Conservation (phyloP, 2,113 vertebrate genomes). For the Lasiurus borealis region DNA sequence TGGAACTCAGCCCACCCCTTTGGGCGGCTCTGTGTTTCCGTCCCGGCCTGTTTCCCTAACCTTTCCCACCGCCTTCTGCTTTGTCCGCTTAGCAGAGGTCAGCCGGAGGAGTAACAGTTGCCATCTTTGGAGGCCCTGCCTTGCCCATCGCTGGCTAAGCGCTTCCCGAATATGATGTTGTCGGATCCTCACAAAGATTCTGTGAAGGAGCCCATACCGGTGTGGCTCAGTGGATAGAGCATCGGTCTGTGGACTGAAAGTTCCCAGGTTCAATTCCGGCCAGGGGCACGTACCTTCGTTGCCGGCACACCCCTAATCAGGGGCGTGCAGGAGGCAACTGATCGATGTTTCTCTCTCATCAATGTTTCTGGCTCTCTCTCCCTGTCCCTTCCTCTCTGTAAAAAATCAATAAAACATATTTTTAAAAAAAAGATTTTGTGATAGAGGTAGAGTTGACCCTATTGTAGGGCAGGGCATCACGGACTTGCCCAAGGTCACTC, state of each 20-base stretch:
- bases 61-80: background rate
- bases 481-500: background rate
- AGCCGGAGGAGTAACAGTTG: background rate
- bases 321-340: no score
- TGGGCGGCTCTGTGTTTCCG: background rate
- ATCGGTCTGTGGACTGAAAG: no score
- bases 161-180: background rate
- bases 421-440: no score
- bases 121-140: background rate
- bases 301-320: no score
- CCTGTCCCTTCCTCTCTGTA: no score
- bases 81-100: background rate
- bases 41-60: background rate
- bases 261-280: no score
- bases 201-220: no score
- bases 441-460: background rate
- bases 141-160: background rate
- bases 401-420: no score
- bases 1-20: background rate
- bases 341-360: no score
- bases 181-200: background rate
- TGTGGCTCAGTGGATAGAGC: no score
- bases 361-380: no score
- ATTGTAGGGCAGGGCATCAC: background rate
- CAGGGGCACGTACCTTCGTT: no score